Conservation (phyloP, 1,140 invertebrate genomes). For the Orchesella cincta region DNA sequence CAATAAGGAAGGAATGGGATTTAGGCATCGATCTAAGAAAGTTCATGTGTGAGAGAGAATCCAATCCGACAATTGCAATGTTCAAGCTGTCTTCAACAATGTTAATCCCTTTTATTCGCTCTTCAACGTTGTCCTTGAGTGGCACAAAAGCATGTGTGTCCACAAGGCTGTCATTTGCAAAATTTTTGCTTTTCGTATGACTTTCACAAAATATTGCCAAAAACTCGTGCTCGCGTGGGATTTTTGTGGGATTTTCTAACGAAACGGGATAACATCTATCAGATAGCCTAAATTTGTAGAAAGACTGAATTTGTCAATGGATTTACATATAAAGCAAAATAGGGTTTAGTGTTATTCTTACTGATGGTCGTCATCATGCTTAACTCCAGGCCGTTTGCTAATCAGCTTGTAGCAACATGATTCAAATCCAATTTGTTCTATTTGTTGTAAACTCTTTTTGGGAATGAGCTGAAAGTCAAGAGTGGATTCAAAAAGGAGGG, state of each 20-base stretch:
- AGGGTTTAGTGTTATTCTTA: no score
- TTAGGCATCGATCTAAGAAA: conserved; percentile 78
- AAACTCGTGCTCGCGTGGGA: neutral
- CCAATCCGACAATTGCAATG: conserved; percentile 80
- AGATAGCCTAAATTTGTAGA: no score
- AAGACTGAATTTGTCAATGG: no score
- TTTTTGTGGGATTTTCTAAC: neutral
- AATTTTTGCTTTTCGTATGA: neutral
- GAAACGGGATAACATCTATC: neutral
- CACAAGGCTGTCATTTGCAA: neutral
- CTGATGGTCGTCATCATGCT: neutral
- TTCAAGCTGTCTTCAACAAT: conserved; percentile 57
- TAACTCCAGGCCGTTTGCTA: neutral
- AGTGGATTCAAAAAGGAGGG: neutral
- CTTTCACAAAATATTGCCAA: neutral
- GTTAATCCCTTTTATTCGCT: neutral
- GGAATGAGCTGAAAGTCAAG: neutral
- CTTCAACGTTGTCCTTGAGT: neutral
- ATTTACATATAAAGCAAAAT: no score
- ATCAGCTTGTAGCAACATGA: neutral
- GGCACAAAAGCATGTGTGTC: neutral
- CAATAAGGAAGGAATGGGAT: conserved; percentile 64
- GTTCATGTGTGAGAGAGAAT: conserved; percentile 82
- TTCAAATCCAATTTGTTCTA: neutral
- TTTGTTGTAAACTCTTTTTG: neutral